These are phyloP conservation scores for Stenodema calcarata DNA, from an alignment of 2,888 invertebrate species.

Conservation along the genomic window DNA sequence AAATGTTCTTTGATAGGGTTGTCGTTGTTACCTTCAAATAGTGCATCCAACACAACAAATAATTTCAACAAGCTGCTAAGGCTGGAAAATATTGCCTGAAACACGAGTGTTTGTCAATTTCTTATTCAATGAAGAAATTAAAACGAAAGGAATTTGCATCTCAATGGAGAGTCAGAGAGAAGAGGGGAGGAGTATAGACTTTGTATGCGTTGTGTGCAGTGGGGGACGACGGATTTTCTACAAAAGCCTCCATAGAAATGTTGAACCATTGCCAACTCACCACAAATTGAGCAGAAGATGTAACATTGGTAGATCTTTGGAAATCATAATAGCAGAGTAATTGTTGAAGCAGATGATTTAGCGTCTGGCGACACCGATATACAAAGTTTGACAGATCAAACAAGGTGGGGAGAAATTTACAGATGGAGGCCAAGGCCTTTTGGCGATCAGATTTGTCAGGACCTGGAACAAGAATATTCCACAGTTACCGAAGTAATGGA, in stretches of 20 bases:
- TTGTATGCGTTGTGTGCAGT: not conserved
- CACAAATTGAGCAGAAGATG: not conserved
- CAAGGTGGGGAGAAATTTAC: conserved; percentile 63
- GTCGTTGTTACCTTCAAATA: conserved; percentile 65
- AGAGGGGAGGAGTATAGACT: too few species aligned
- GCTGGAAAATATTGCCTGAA: conserved; percentile 62
- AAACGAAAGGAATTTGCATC: too few species aligned
- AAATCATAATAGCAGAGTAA: conserved; percentile 70
- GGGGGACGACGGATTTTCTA: not conserved
- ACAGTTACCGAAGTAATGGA: not conserved
- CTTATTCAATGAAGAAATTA: too few species aligned
- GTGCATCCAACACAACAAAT: conserved; percentile 71
- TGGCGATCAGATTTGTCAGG: conserved; percentile 62
- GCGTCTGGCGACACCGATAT: conserved; percentile 73
- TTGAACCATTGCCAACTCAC: not conserved
- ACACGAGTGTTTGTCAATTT: conserved; percentile 3
- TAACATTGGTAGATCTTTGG: not conserved
- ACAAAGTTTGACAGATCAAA: conserved; percentile 71
- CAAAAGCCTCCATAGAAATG: not conserved
- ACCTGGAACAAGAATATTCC: conserved; percentile 44
- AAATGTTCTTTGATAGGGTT: conserved; percentile 72
- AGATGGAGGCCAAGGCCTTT: conserved; percentile 63
- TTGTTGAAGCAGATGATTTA: conserved; percentile 76
- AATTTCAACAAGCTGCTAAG: conserved; percentile 64
- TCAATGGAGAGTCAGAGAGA: too few species aligned